Evolutionary conservation across 2,888 invertebrate genomes (phyloP).

Genomic region (Glyphotaelius pellucidus): DNA sequence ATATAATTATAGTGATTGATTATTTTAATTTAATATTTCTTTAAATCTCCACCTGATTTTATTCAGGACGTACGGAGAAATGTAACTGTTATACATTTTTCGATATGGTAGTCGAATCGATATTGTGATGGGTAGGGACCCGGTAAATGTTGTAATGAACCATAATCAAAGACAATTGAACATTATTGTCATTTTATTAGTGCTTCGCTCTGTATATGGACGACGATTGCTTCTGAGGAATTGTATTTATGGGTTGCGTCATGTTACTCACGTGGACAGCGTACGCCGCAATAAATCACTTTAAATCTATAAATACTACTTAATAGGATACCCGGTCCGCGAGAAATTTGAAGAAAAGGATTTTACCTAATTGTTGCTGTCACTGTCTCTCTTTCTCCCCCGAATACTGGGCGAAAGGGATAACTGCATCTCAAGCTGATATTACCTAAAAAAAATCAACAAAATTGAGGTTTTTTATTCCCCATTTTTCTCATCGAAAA

Average conservation of each 20-base stretch:
- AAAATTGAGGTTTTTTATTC: no score
- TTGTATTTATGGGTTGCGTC: neutral
- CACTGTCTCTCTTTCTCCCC: no score
- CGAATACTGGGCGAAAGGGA: no score
- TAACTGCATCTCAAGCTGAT: no score
- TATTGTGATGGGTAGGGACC: neutral
- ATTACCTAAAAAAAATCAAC: no score
- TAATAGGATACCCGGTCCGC: no score
- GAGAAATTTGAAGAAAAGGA: no score
- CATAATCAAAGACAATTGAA: slow-evolving; percentile 13
- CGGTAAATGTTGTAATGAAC: slow-evolving; percentile 8
- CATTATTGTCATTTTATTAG: slow-evolving; percentile 3
- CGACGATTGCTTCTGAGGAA: neutral
- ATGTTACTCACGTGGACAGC: neutral
- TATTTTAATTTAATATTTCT: neutral
- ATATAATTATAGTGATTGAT: neutral
- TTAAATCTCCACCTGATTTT: neutral
- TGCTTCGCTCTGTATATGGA: neutral
- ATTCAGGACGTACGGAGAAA: neutral
- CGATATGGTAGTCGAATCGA: neutral
- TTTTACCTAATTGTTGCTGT: no score
- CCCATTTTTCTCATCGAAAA: no score
- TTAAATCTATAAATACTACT: neutral
- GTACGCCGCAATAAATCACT: neutral
- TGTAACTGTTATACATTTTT: neutral